phyloP scores from a whole-genome alignment of 2,888 invertebrate species.

The Pherbina coryleti region DNA sequence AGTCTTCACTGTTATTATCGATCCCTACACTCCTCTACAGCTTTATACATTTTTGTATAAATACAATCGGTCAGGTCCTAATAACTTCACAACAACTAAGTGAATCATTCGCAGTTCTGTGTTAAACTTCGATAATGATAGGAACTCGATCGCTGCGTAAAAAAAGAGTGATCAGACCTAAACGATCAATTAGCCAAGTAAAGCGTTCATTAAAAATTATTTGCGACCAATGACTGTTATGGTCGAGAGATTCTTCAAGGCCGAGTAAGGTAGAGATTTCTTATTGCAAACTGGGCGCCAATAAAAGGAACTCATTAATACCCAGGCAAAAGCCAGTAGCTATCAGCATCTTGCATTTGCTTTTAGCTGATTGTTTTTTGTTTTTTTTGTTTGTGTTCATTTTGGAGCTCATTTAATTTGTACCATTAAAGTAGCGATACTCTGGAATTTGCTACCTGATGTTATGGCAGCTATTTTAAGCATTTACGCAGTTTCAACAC shows the following conservation, averaged over 20 bases:
- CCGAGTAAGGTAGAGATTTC: neutral
- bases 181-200: slow-evolving; percentile 53
- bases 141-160: neutral
- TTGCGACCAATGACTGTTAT: neutral
- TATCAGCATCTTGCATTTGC: neutral
- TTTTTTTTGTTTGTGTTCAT: neutral
- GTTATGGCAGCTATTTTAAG: slow-evolving; percentile 43
- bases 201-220: slow-evolving; percentile 40
- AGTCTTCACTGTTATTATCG: too few relatives aligned
- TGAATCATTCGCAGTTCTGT: slow-evolving; percentile 20
- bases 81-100: slow-evolving; percentile 17
- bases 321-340: slow-evolving; percentile 12
- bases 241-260: neutral
- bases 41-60: too few relatives aligned
- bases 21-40: too few relatives aligned
- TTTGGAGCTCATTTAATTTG: slow-evolving; percentile 35
- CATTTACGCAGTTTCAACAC: slow-evolving; percentile 34
- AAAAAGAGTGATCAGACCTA: slow-evolving; percentile 30
- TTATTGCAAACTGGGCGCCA: slow-evolving; percentile 46
- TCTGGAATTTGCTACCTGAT: slow-evolving; percentile 45
- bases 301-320: slow-evolving; percentile 53
- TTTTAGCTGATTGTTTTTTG: neutral
- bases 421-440: slow-evolving; percentile 24
- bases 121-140: neutral
- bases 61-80: too few relatives aligned